phyloP scores from a whole-genome alignment of 2,113 vertebrate species.

The Uropsilus gracilis region DNA sequence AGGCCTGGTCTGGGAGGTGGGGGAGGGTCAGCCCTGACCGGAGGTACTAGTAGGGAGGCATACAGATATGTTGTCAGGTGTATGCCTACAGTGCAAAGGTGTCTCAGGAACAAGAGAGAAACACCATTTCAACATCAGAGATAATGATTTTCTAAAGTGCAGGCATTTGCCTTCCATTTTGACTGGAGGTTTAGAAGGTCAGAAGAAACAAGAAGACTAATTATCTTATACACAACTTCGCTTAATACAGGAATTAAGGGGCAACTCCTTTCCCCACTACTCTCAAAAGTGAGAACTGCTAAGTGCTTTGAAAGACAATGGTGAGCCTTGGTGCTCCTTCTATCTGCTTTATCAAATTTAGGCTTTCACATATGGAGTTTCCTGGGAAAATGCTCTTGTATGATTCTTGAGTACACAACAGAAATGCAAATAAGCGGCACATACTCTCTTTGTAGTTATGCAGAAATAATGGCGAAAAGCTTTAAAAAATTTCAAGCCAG shows the following conservation, averaged over 20 bases:
- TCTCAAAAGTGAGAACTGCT: background rate
- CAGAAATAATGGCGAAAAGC: background rate
- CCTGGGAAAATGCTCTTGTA: background rate
- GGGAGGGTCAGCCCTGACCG: background rate
- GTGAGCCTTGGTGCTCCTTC: background rate
- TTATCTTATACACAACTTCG: background rate
- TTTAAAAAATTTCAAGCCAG: background rate
- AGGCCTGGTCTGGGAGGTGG: background rate
- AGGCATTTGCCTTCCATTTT: background rate
- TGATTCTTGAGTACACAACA: background rate
- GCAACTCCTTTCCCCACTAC: background rate
- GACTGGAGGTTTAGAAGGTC: background rate
- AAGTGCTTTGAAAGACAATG: background rate
- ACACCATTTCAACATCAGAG: rapidly evolving
- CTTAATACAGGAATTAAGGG: background rate
- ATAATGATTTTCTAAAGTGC: background rate
- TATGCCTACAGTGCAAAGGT: too few relatives aligned
- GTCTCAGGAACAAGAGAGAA: background rate
- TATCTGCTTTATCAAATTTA: background rate
- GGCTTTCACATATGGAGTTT: background rate
- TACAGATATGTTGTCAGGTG: rapidly evolving
- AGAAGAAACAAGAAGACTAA: background rate
- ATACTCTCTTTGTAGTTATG: background rate
- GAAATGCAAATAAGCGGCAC: background rate
- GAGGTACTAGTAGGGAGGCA: rapidly evolving